Percentiles rank a stretch among this genome's conserved stretches.
Conservation (phyloP, 2,797 vertebrate genomes). For the Alectoris magna region DNA sequence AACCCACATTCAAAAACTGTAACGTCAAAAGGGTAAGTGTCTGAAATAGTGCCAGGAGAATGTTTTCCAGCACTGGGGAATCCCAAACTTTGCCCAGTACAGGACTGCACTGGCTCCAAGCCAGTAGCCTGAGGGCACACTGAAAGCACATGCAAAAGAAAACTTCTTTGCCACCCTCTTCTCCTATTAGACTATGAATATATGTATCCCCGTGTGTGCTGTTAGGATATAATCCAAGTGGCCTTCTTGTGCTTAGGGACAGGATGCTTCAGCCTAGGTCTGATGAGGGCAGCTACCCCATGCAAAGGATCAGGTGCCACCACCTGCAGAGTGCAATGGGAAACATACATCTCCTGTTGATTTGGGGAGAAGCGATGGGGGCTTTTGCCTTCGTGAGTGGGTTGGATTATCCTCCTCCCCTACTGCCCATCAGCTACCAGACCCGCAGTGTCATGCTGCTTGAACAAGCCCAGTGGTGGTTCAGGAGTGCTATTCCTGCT, state of each 20-base stretch:
- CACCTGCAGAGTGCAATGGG: neutral
- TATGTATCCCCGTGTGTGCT: accelerated
- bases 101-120: neutral
- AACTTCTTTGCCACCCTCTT: neutral
- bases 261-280: neutral
- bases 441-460: neutral
- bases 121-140: neutral
- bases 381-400: neutral
- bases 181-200: neutral
- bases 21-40: conserved; percentile 31
- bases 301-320: neutral
- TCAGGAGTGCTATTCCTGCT: neutral
- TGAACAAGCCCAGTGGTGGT: neutral
- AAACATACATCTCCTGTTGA: accelerated
- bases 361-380: neutral
- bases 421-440: accelerated
- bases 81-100: conserved; percentile 6
- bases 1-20: neutral
- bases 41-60: conserved; percentile 30
- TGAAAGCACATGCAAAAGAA: neutral
- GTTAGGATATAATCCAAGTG: neutral
- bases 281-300: neutral
- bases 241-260: neutral
- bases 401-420: neutral
- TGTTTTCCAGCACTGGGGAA: neutral